These are phyloP conservation scores for Tetanocera ferruginea DNA, from an alignment of 2,888 invertebrate genomes.

Conservation along the genomic window DNA sequence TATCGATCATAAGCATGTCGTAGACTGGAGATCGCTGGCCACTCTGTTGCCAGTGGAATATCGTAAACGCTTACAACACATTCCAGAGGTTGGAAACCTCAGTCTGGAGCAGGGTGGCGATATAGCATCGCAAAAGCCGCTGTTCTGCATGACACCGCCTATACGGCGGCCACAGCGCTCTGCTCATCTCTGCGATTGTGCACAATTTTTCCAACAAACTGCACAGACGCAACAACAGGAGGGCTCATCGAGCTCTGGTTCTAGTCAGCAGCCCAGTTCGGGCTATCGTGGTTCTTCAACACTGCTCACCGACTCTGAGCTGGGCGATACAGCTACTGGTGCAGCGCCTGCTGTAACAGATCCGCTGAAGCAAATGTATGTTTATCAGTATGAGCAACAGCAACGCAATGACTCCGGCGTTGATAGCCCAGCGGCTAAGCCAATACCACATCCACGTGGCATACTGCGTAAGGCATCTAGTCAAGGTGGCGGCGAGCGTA, in stretches of 20 bases:
- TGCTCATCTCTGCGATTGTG: conserved; percentile 69
- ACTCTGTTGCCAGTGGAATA: conserved; percentile 89
- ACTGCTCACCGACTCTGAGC: conserved; percentile 79
- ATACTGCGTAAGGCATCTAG: conserved; percentile 66
- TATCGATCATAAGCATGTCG: conserved; percentile 86
- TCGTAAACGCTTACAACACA: conserved; percentile 80
- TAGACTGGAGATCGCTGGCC: conserved; percentile 94
- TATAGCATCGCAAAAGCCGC: conserved; percentile 71
- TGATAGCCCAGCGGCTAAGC: conserved; percentile 70
- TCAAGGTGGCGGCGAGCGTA: conserved; percentile 65
- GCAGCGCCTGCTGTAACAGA: conserved; percentile 49
- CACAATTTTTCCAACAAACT: conserved; percentile 57
- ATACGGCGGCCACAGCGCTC: conserved; percentile 73
- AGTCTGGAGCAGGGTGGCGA: conserved; percentile 69
- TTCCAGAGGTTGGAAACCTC: conserved; percentile 79
- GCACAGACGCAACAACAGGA: conserved; percentile 47
- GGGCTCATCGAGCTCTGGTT: conserved; percentile 61
- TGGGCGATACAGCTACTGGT: conserved; percentile 56
- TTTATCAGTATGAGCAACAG: conserved; percentile 85
- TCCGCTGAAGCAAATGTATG: conserved; percentile 76
- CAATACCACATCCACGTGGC: conserved; percentile 72
- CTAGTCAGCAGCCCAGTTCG: conserved; percentile 86
- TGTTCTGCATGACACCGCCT: conserved; percentile 74
- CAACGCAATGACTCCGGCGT: conserved; percentile 74
- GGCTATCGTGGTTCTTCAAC: conserved; percentile 90